Conservation (phyloP, 2,113 vertebrate genomes). For the Nestor notabilis region DNA sequence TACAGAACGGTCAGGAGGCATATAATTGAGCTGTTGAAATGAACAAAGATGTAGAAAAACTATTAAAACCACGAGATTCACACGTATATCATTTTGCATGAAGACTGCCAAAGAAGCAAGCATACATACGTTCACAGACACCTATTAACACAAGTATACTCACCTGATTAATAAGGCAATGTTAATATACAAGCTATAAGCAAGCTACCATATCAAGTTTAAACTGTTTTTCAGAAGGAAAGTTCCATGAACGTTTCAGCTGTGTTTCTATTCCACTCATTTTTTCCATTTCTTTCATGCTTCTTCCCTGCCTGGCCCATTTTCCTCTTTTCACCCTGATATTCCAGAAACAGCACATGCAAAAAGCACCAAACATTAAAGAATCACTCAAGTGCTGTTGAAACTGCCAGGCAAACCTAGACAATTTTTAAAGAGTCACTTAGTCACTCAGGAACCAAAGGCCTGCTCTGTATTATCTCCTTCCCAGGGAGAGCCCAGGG, state of each 20-base stretch:
- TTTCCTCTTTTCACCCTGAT: neutral
- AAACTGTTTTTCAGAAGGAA: neutral
- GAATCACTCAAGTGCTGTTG: neutral
- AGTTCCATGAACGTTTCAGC: neutral
- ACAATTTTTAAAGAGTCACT: neutral
- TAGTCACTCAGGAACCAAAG: neutral
- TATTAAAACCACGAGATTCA: neutral
- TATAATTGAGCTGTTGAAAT: slow-evolving; percentile 79
- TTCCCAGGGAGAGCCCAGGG: neutral
- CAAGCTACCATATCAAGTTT: neutral
- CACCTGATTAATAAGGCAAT: neutral
- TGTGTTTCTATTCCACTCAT: neutral
- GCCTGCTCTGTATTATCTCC: neutral
- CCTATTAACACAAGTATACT: neutral
- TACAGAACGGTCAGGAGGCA: slow-evolving; percentile 81
- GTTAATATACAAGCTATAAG: neutral
- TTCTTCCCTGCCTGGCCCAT: neutral
- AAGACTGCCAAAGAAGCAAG: neutral
- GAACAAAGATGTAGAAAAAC: neutral
- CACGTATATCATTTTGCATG: neutral
- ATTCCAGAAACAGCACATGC: neutral
- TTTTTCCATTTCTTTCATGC: neutral
- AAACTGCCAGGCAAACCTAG: neutral
- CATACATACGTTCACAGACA: neutral
- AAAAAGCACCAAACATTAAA: neutral